Evolutionary conservation across 2,113 vertebrate genomes (phyloP).

Genomic region (Oreochromis aureus): DNA sequence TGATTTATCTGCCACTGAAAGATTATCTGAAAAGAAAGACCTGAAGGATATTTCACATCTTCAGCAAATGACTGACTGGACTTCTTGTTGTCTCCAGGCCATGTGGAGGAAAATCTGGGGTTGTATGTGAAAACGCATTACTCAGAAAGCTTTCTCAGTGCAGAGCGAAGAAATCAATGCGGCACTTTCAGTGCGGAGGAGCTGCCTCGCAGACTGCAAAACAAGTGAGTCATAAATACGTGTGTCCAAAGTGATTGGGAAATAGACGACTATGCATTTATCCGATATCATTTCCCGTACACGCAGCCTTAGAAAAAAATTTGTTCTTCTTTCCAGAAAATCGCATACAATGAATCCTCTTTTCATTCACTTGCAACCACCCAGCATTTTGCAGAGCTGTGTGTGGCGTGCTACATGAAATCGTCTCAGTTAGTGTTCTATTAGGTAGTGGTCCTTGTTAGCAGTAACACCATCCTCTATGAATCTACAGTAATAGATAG

Average conservation of each 20-base stretch:
- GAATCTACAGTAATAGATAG: not conserved
- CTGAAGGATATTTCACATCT: not conserved
- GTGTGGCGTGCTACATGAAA: not conserved
- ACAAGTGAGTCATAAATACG: slow-evolving; percentile 33
- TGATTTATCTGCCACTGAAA: not conserved
- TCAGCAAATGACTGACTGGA: not conserved
- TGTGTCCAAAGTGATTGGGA: not conserved
- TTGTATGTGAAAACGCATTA: slow-evolving; percentile 12
- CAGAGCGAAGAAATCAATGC: not conserved
- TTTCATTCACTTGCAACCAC: not conserved
- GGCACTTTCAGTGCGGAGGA: not conserved
- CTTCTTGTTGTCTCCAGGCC: not conserved
- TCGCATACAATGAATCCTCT: not conserved
- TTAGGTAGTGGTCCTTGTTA: not conserved
- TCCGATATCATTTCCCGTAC: not conserved
- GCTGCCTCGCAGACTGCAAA: not conserved
- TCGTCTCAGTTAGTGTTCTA: not conserved
- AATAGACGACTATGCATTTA: not conserved
- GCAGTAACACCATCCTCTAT: not conserved
- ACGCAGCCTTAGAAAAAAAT: not conserved
- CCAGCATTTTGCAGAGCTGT: not conserved
- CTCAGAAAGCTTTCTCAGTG: not conserved
- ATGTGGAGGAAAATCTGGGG: slow-evolving; percentile 1
- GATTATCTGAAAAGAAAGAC: not conserved
- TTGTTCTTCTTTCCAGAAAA: not conserved